Percentiles rank a stretch among this genome's conserved stretches.
These are phyloP conservation scores for Apeltes quadracus DNA, from an alignment of 2,113 vertebrate species.

Conservation along the genomic window DNA sequence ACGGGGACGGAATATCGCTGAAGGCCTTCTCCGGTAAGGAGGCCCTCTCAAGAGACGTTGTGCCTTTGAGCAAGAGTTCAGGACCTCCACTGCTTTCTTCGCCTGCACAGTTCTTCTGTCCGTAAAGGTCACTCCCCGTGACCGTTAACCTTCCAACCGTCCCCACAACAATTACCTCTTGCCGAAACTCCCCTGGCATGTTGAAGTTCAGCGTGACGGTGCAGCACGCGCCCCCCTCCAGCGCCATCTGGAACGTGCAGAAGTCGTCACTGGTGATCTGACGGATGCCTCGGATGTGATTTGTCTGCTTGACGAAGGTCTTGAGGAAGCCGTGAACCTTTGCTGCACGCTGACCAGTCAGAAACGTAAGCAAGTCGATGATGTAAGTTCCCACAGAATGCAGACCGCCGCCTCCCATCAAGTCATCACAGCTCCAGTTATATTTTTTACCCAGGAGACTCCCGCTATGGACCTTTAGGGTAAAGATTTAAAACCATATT, in stretches of 20 bases:
- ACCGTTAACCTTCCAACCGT: slow-evolving; percentile 87
- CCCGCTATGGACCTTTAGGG: slow-evolving; percentile 89
- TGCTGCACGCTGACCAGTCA: slow-evolving; percentile 90
- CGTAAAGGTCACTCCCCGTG: slow-evolving; percentile 90
- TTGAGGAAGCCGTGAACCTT: slow-evolving; percentile 96
- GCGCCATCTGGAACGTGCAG: slow-evolving; percentile 98
- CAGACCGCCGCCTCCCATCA: slow-evolving; percentile 97
- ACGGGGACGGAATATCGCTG: slow-evolving; percentile 94
- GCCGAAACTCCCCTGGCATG: slow-evolving; percentile 93
- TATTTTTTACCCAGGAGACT: slow-evolving; percentile 97
- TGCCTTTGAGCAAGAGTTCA: slow-evolving; percentile 92
- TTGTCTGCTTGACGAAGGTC: slow-evolving; percentile 97
- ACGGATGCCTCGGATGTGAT: slow-evolving; percentile 95
- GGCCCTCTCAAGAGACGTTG: slow-evolving; percentile 88
- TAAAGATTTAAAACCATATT: background rate
- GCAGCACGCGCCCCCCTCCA: slow-evolving; percentile 95
- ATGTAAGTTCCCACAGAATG: slow-evolving; percentile 98
- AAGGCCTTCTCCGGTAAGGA: slow-evolving; percentile 94
- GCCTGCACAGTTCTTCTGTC: slow-evolving; percentile 88
- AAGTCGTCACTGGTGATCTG: slow-evolving; percentile 99
- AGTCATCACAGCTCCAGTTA: slow-evolving; percentile 98
- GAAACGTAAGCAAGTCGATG: slow-evolving; percentile 95
- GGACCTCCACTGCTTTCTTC: slow-evolving; percentile 76
- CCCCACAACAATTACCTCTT: slow-evolving; percentile 93
- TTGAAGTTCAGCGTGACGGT: slow-evolving; percentile 98